Conservation (phyloP, 1,140 invertebrate genomes). For the Nylanderia fulva region DNA sequence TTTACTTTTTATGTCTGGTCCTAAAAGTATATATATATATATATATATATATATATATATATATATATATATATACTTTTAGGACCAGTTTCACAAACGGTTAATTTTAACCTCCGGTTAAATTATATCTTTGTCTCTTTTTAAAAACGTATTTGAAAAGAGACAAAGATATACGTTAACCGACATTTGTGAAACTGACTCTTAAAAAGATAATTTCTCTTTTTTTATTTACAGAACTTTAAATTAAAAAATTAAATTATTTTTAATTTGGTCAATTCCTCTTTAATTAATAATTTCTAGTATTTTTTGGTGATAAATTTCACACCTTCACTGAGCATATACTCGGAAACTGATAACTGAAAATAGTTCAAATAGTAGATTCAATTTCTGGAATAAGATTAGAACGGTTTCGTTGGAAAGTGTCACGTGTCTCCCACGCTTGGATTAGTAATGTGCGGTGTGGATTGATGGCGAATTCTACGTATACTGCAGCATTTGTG, state of each 20-base stretch:
- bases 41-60: too few relatives aligned
- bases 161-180: too few relatives aligned
- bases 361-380: neutral
- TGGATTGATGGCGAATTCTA: conserved; percentile 46
- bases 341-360: conserved; percentile 5
- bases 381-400: conserved; percentile 26
- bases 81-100: too few relatives aligned
- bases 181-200: too few relatives aligned
- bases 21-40: too few relatives aligned
- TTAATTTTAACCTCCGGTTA: too few relatives aligned
- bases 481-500: neutral
- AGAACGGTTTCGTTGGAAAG: conserved; percentile 25
- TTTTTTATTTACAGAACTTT: too few relatives aligned
- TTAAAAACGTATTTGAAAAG: too few relatives aligned
- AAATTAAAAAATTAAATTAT: neutral
- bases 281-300: neutral
- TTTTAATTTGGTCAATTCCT: neutral
- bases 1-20: too few relatives aligned
- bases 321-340: neutral
- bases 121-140: too few relatives aligned
- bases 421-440: conserved; percentile 35
- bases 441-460: conserved; percentile 39
- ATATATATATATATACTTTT: too few relatives aligned
- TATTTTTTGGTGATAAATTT: neutral
- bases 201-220: neutral